A percentile compares a stretch with the other conserved stretches of the same genome.
These are phyloP conservation scores for Strix occidentalis DNA, from an alignment of 2,797 vertebrate genomes.

Conservation along the genomic window DNA sequence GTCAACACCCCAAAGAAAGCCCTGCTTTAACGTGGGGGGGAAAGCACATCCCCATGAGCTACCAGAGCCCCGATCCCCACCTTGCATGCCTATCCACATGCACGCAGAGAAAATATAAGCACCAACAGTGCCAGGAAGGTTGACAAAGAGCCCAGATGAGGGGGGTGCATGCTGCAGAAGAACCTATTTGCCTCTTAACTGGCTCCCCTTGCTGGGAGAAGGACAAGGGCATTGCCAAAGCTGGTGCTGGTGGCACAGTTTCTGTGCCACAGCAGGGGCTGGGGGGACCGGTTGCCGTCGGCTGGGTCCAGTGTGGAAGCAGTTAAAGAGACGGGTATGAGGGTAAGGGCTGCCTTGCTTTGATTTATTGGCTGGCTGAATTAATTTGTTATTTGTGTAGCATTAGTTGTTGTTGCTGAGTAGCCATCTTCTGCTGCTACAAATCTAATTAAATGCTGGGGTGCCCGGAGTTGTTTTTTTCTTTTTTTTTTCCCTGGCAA, in stretches of 20 bases:
- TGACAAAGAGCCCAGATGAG: background rate
- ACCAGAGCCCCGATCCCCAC: rapidly evolving
- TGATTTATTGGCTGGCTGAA: slow-evolving; percentile 29
- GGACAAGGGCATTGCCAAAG: background rate
- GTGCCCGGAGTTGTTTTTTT: background rate
- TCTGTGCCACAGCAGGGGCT: background rate
- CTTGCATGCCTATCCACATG: rapidly evolving
- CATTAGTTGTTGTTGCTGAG: slow-evolving; percentile 32
- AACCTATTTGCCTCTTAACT: background rate
- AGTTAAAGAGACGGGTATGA: background rate
- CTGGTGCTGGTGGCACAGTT: background rate
- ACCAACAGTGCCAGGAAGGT: background rate
- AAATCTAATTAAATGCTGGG: slow-evolving; percentile 17
- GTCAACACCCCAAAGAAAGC: background rate
- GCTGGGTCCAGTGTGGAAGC: background rate
- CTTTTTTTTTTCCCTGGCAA: background rate
- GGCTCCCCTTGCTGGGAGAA: background rate
- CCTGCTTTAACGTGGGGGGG: background rate
- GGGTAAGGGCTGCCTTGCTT: background rate
- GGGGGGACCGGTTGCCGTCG: rapidly evolving
- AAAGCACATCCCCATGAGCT: background rate
- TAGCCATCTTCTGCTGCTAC: slow-evolving; percentile 30
- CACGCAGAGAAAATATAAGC: background rate
- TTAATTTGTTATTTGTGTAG: slow-evolving; percentile 27
- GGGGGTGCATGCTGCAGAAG: background rate